A percentile compares a stretch with the other conserved stretches of the same genome.
phyloP scores from a whole-genome alignment of 2,888 invertebrate genomes.

The Meandrusa payeni region DNA sequence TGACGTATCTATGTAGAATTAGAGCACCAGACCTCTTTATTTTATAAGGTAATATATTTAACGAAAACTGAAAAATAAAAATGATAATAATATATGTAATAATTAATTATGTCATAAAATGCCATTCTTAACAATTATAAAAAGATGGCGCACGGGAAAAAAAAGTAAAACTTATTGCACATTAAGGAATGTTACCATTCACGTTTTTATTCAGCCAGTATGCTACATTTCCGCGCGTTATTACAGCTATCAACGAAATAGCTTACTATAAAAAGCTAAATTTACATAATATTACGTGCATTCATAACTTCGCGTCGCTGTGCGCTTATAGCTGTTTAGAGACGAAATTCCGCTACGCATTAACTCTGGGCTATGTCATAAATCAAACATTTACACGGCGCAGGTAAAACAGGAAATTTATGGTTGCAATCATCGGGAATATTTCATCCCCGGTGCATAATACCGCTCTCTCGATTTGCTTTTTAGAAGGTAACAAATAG shows the following conservation, averaged over 20 bases:
- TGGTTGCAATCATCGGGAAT: constrained; percentile 56
- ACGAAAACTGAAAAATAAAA: too few relatives aligned
- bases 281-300: constrained; percentile 27
- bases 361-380: constrained; percentile 42
- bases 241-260: constrained; percentile 26
- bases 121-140: background rate
- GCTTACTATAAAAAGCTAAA: constrained; percentile 26
- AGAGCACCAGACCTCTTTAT: too few relatives aligned
- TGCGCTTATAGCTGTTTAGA: constrained; percentile 33
- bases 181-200: constrained; percentile 23
- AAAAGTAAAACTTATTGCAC: constrained; percentile 18
- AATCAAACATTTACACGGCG: constrained; percentile 52
- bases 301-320: constrained; percentile 24
- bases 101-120: too few relatives aligned
- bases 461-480: constrained; percentile 35
- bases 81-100: too few relatives aligned
- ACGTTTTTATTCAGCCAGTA: constrained; percentile 25
- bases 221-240: constrained; percentile 24
- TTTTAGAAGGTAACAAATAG: constrained; percentile 4
- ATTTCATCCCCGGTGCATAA: constrained; percentile 48
- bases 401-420: constrained; percentile 53
- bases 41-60: too few relatives aligned
- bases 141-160: background rate
- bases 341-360: constrained; percentile 41
- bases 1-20: too few relatives aligned